Evolutionary conservation across 2,797 vertebrate genomes (phyloP), one percentile per base, ranked within the genome.

Genomic region (Columba guinea): DNA sequence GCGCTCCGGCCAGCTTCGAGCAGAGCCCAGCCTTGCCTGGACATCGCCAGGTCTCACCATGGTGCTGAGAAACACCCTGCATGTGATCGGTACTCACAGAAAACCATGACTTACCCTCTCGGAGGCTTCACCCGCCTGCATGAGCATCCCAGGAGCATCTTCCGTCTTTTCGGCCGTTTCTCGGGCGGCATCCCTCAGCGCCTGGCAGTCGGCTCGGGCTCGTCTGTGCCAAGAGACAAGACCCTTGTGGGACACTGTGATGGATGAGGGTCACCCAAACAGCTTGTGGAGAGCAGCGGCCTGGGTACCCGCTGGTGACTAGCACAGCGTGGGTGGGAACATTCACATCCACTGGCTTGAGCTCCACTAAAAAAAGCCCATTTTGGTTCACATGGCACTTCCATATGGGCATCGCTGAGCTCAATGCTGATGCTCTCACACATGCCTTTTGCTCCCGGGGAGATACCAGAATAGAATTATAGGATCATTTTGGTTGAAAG

Each of bases 211-310:
- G 35, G 80, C 95, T 59, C 88, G 96, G 69, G 87, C 92, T 62
- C 8, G 77, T 86, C 98, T 98, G 88, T 49, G 78, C 24, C 32
- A 27, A 64, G 75, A 75, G 37, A 73, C 9, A 13, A 41, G 81
- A 24, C 7, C 1, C 0, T 1, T 5, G 32, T 20, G 46, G 49
- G 67, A 63, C 26, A 13, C 22, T 2, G 0, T 9, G 68, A 8
- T 0, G 2, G 68, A 27, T 7, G 55, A 49, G 46, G 78, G 74
- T 79, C 35, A 24, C 37, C 70, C 23, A 14, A 94, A 56, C 18
- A 77, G 35, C 84, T 93, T 46, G 79, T 1, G 2, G 39, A 21
- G 24, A 87, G 69, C 80, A 37, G 87, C 51, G 49, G 41, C 48
- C 49, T 1, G 23, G 24, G 23, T 52, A 39, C 63, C 34, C 7